Conservation (phyloP, 2,113 vertebrate genomes). For the Epinephelus moara region DNA sequence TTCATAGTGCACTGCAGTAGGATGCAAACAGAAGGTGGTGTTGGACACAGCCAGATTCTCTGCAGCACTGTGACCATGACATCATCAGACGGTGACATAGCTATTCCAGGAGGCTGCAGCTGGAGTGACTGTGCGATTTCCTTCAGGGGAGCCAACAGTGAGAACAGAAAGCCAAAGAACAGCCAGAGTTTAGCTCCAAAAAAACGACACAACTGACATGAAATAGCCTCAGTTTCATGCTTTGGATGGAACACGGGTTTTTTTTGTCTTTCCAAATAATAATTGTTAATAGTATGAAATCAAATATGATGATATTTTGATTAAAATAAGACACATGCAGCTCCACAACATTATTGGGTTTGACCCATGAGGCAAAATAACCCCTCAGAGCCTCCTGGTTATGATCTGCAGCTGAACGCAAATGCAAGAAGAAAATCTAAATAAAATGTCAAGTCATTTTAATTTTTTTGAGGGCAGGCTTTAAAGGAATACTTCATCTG, state of each 20-base stretch:
- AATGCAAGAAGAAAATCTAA: no score
- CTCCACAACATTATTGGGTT: neutral
- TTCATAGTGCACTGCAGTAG: neutral
- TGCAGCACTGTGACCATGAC: slow-evolving; percentile 18
- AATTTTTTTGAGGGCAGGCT: no score
- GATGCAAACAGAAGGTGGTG: neutral
- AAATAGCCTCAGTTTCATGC: neutral
- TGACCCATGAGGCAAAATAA: no score
- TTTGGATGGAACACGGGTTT: neutral
- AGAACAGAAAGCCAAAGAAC: neutral
- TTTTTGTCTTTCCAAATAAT: neutral
- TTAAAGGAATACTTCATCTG: no score
- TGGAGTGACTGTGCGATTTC: slow-evolving; percentile 28
- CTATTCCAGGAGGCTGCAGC: slow-evolving; percentile 46
- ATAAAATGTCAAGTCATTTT: no score
- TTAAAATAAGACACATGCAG: neutral
- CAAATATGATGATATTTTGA: neutral
- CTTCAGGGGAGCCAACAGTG: neutral
- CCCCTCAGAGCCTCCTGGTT: no score
- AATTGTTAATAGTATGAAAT: neutral
- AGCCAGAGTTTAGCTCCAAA: neutral
- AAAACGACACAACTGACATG: neutral
- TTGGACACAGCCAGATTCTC: neutral
- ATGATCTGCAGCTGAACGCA: no score
- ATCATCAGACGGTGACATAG: slow-evolving; percentile 44